phyloP scores from a whole-genome alignment of 2,113 vertebrate genomes.

The Sardina pilchardus region DNA sequence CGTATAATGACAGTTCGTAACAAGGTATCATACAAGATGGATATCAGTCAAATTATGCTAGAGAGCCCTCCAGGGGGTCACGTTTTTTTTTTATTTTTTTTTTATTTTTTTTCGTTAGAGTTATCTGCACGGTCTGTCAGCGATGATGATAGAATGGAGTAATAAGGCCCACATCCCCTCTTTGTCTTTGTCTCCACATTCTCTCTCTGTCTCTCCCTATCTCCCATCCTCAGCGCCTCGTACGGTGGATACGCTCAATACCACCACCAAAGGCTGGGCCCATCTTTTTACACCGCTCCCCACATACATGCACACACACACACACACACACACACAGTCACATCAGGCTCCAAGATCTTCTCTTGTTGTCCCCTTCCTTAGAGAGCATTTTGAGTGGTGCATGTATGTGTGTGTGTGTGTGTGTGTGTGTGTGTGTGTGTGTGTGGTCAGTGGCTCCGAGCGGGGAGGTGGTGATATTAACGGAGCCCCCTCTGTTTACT shows the following conservation, averaged over 20 bases:
- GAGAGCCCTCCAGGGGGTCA: conserved; percentile 66
- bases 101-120: too few relatives aligned
- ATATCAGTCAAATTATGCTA: conserved; percentile 73
- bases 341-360: background rate
- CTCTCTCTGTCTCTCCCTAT: background rate
- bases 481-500: conserved; percentile 19
- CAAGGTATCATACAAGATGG: conserved; percentile 68
- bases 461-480: conserved; percentile 33
- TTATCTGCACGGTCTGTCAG: conserved; percentile 66
- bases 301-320: background rate
- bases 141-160: conserved; percentile 68
- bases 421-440: background rate
- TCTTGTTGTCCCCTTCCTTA: background rate
- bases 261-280: background rate
- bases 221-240: background rate
- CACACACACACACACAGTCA: background rate
- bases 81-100: conserved; percentile 68
- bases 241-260: background rate
- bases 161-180: conserved; percentile 60
- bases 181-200: background rate
- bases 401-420: too few relatives aligned
- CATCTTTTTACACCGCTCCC: background rate
- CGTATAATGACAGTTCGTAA: conserved; percentile 66
- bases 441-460: background rate
- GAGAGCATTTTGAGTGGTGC: background rate